These are phyloP conservation scores for Epinotia nisella DNA, from an alignment of 2,888 invertebrate species.

Conservation along the genomic window DNA sequence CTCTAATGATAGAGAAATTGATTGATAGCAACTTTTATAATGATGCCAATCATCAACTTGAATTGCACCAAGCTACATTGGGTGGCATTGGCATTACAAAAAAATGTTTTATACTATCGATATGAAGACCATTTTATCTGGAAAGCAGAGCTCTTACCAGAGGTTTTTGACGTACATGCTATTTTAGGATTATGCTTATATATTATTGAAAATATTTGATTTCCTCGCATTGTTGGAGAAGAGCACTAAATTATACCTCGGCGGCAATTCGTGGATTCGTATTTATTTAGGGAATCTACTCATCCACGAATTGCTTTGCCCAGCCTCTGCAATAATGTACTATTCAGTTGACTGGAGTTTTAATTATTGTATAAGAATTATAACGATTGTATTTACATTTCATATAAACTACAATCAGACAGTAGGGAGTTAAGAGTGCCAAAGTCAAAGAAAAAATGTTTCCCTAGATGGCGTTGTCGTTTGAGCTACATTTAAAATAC, in stretches of 20 bases:
- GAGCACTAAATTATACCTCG: too few species aligned
- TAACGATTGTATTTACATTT: conserved; percentile 28
- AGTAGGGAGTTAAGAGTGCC: neutral
- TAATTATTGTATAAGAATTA: conserved; percentile 31
- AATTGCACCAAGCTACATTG: neutral
- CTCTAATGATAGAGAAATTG: too few species aligned
- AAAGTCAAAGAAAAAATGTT: neutral
- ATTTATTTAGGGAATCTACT: too few species aligned
- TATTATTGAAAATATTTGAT: too few species aligned
- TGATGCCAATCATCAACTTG: neutral
- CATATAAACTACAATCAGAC: conserved; percentile 14
- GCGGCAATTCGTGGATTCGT: too few species aligned
- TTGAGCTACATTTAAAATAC: too few species aligned
- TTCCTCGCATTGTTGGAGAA: too few species aligned
- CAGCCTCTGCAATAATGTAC: too few species aligned
- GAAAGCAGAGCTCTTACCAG: conserved; percentile 3
- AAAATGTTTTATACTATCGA: neutral
- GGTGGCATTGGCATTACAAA: conserved; percentile 11
- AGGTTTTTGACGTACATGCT: neutral
- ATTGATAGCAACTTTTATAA: neutral
- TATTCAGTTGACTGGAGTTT: conserved; percentile 22
- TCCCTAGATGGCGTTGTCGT: neutral
- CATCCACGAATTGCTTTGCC: too few species aligned
- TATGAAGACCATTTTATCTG: conserved; percentile 5
- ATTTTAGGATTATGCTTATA: too few species aligned